Percentiles rank a stretch among this genome's conserved stretches.
These are phyloP conservation scores for Notoglanidium macrostoma DNA, from an alignment of 2,797 vertebrate genomes.

Conservation along the genomic window DNA sequence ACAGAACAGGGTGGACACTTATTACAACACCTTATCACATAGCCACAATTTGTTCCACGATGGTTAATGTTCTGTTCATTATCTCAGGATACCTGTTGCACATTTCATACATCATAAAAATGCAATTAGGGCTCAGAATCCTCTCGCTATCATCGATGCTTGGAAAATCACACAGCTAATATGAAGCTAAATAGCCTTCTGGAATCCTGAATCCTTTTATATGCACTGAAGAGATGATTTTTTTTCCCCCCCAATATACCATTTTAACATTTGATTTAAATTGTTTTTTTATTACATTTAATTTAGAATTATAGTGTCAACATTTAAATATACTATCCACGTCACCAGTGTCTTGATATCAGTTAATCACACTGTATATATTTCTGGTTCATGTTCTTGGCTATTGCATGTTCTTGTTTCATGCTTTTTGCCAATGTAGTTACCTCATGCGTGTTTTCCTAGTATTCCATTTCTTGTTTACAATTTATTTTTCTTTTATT, in stretches of 20 bases:
- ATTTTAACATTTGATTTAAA: not conserved
- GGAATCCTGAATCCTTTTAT: not conserved
- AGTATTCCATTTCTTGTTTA: not conserved
- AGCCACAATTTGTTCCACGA: not conserved
- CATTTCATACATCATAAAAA: conserved; percentile 4
- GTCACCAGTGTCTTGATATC: not conserved
- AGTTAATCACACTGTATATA: not conserved
- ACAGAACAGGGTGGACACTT: not conserved
- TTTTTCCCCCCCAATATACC: not conserved
- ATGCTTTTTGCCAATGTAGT: not conserved
- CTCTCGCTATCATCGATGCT: not conserved
- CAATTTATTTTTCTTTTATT: not conserved
- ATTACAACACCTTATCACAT: not conserved
- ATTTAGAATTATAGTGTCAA: not conserved
- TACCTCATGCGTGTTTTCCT: not conserved
- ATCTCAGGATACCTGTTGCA: not conserved
- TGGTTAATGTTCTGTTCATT: conserved; percentile 12
- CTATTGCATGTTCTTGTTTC: not conserved
- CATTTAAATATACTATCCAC: not conserved
- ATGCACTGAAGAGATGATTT: not conserved
- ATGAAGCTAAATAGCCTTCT: conserved; percentile 12
- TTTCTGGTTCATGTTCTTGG: not conserved
- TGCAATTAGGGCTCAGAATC: not conserved
- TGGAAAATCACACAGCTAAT: not conserved
- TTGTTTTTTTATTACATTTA: not conserved